Evolutionary conservation across 2,113 vertebrate genomes (phyloP).

Genomic region (Neogale vison): DNA sequence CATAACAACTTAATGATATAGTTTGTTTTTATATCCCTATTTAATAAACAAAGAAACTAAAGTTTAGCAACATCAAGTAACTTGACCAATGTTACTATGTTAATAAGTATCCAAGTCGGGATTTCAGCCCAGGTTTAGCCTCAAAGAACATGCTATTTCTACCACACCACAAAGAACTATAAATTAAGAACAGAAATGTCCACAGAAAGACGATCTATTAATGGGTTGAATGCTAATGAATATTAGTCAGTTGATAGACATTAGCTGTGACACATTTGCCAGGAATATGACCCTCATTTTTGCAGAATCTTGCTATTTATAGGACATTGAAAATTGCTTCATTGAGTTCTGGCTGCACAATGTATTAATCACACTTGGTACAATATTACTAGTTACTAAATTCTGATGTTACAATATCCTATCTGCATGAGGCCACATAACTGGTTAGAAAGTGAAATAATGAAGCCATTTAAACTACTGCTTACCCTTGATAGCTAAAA

Average conservation of each 20-base stretch:
- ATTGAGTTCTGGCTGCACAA: constrained; percentile 8
- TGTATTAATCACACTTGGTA: constrained; percentile 51
- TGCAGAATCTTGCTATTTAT: constrained; percentile 59
- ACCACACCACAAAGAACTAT: neutral
- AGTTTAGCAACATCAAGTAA: neutral
- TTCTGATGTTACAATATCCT: constrained; percentile 1
- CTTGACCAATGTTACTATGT: neutral
- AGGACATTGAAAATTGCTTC: constrained; percentile 53
- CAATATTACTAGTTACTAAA: constrained; percentile 35
- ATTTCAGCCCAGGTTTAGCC: neutral
- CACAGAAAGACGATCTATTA: neutral
- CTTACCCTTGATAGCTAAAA: neutral
- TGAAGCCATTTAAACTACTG: neutral
- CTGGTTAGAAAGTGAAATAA: constrained; percentile 7
- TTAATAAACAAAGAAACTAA: neutral
- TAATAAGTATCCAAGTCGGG: neutral
- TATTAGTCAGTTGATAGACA: constrained; percentile 48
- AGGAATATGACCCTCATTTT: constrained; percentile 42
- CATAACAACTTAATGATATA: neutral
- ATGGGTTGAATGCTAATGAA: constrained; percentile 13
- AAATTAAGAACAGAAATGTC: constrained; percentile 34
- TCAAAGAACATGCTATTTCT: neutral
- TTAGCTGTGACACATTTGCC: constrained; percentile 38
- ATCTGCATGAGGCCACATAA: neutral
- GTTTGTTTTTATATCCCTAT: neutral